Evolutionary conservation across 92 coral and sea anemone species (phyloP).

Genomic region (Parazoanthus atlanticus): DNA sequence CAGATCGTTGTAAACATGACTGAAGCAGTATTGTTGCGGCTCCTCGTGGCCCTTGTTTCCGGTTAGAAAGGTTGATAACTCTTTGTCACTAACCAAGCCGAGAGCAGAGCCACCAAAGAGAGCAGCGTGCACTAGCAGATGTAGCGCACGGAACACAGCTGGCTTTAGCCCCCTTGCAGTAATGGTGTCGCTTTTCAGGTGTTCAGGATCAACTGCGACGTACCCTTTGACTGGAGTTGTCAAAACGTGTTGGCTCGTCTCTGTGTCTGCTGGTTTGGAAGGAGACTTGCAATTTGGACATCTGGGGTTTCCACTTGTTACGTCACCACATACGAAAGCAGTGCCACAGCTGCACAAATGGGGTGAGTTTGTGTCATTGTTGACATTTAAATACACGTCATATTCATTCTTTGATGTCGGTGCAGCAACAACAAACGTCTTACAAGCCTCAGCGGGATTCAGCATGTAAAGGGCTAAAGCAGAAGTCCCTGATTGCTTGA

Average conservation of each 20-base stretch:
- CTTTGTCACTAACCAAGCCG: conserved; percentile 51
- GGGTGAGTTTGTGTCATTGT: neutral
- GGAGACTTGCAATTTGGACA: conserved; percentile 59
- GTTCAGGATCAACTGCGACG: conserved; percentile 21
- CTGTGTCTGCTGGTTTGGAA: neutral
- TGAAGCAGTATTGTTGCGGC: conserved; percentile 66
- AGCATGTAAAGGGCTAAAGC: conserved; percentile 56
- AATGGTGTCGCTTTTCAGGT: conserved; percentile 35
- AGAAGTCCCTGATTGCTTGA: conserved; percentile 17
- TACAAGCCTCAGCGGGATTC: conserved; percentile 42
- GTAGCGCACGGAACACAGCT: conserved; percentile 80
- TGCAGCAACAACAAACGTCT: conserved; percentile 16
- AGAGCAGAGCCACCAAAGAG: conserved; percentile 79
- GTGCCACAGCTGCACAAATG: conserved; percentile 62
- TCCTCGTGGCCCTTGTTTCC: conserved; percentile 27
- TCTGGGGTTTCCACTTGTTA: neutral
- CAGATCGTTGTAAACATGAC: conserved; percentile 67
- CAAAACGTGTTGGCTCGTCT: neutral
- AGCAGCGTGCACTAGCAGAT: conserved; percentile 80
- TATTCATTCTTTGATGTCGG: conserved; percentile 26
- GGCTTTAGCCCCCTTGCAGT: conserved; percentile 66
- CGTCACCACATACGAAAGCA: conserved; percentile 20
- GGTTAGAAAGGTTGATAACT: conserved; percentile 49
- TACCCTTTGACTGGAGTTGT: conserved; percentile 42
- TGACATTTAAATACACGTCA: conserved; percentile 18